These are phyloP conservation scores for Loxodonta africana DNA, from an alignment of 2,113 vertebrate species.

Conservation along the genomic window DNA sequence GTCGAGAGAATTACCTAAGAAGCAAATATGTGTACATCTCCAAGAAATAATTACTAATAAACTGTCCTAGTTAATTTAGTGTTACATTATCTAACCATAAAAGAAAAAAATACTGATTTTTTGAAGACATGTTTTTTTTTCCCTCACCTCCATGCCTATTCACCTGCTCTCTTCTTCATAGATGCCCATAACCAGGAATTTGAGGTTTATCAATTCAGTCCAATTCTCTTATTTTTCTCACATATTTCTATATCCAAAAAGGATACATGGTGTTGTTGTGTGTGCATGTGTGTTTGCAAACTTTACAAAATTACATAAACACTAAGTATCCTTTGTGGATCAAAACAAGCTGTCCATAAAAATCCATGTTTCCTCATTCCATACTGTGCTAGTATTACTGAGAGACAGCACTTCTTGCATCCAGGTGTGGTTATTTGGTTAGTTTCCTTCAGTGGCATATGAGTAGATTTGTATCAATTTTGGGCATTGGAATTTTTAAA, in stretches of 20 bases:
- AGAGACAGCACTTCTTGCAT: not conserved
- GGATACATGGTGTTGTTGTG: not conserved
- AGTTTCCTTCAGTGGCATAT: not conserved
- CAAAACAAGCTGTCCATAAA: not conserved
- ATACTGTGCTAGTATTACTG: not conserved
- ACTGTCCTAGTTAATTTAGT: not conserved
- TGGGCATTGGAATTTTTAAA: not conserved
- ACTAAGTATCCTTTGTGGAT: not conserved
- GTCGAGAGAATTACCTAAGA: not conserved
- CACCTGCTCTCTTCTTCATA: not conserved
- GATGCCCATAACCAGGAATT: not conserved
- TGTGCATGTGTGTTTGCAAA: not conserved
- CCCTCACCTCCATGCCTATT: slow-evolving; percentile 1
- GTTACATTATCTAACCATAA: not conserved
- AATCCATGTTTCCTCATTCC: not conserved
- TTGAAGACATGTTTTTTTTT: not conserved
- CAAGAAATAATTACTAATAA: slow-evolving; percentile 26
- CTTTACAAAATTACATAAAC: not conserved
- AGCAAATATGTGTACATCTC: not conserved
- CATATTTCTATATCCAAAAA: not conserved
- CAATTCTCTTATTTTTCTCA: not conserved
- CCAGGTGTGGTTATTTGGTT: not conserved
- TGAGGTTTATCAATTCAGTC: not conserved
- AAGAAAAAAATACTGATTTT: not conserved
- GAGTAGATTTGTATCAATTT: not conserved